Evolutionary conservation across 2,797 vertebrate species (phyloP).

Genomic region (Alectoris magna): DNA sequence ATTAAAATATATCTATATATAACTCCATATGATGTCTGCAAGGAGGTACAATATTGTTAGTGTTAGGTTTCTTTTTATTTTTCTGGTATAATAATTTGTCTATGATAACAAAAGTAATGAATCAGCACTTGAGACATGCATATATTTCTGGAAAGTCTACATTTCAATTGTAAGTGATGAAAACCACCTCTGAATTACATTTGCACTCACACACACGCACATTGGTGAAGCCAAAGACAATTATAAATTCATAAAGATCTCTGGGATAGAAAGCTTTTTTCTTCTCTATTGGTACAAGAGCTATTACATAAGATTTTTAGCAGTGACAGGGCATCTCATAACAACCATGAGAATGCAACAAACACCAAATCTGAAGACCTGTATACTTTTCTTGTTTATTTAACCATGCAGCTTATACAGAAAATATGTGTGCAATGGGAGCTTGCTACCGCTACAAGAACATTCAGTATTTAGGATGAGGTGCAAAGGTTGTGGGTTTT

Average conservation of each 20-base stretch:
- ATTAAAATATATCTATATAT: not conserved
- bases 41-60: not conserved
- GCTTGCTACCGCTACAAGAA: not conserved
- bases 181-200: not conserved
- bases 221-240: not conserved
- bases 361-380: not conserved
- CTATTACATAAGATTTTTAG: not conserved
- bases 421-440: not conserved
- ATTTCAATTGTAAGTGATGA: not conserved
- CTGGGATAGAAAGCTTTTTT: not conserved
- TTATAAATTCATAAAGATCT: not conserved
- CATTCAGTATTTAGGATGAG: not conserved
- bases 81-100: not conserved
- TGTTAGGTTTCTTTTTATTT: not conserved
- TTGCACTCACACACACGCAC: rapidly evolving
- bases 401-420: not conserved
- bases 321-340: not conserved
- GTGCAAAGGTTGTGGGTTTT: not conserved
- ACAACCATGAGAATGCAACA: not conserved
- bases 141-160: not conserved
- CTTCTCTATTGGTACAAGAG: not conserved
- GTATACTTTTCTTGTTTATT: not conserved
- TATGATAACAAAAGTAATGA: not conserved
- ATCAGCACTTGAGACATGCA: not conserved
- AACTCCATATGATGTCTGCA: not conserved